Percentiles rank a stretch among this genome's conserved stretches.
These are phyloP conservation scores for Temnothorax unifasciatus DNA, from an alignment of 2,888 invertebrate species.

Conservation along the genomic window DNA sequence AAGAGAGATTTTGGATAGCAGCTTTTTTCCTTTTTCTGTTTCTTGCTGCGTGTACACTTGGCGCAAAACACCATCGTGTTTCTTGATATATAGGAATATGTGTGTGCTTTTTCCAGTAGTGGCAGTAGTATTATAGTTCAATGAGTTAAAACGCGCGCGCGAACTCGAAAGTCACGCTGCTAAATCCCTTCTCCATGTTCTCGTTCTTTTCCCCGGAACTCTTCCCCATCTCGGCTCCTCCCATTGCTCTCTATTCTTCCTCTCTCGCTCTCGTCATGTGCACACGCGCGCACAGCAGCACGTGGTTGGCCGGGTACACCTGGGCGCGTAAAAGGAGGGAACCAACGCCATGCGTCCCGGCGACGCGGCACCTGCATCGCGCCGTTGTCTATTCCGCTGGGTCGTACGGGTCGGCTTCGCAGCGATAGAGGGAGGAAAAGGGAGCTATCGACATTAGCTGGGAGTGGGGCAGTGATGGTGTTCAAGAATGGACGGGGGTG, in stretches of 20 bases:
- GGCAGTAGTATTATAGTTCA: not conserved
- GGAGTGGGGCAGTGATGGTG: slow-evolving; percentile 54
- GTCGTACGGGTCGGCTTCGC: slow-evolving; percentile 37
- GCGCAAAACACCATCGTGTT: too few species aligned
- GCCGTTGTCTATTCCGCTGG: slow-evolving; percentile 73
- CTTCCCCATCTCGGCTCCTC: slow-evolving; percentile 31
- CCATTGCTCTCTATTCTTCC: slow-evolving; percentile 43
- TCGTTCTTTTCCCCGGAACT: slow-evolving; percentile 41
- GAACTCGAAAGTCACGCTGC: slow-evolving; percentile 30
- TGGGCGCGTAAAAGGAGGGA: slow-evolving; percentile 70
- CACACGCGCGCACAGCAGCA: slow-evolving; percentile 69
- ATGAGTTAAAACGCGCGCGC: not conserved
- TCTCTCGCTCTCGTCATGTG: slow-evolving; percentile 45
- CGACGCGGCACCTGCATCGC: slow-evolving; percentile 71
- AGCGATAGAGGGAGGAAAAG: slow-evolving; percentile 32
- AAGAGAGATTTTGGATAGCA: not conserved
- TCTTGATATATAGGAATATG: not conserved
- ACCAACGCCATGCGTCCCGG: slow-evolving; percentile 70
- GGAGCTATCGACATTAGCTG: slow-evolving; percentile 28
- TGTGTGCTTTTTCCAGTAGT: not conserved
- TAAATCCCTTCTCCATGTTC: slow-evolving; percentile 45
- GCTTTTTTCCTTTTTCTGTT: not conserved
- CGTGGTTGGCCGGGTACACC: slow-evolving; percentile 74
- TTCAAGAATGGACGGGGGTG: slow-evolving; percentile 22
- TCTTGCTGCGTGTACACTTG: too few species aligned